A percentile compares a stretch with the other conserved stretches of the same genome.
phyloP scores from a whole-genome alignment of 2,113 vertebrate genomes.

The Benitochromis conjunctus region DNA sequence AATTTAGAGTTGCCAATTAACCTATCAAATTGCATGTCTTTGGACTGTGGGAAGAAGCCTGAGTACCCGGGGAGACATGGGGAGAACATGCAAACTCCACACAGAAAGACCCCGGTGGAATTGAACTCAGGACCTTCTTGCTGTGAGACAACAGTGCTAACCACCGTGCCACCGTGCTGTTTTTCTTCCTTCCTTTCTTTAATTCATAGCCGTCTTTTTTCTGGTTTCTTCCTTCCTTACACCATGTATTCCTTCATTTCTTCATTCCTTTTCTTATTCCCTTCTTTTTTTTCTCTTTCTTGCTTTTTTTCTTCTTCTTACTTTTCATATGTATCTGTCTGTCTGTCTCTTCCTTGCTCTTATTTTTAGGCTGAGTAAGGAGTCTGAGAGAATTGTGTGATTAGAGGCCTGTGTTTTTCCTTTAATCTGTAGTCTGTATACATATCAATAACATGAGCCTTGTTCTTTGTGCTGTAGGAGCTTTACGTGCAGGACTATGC shows the following conservation, averaged over 20 bases:
- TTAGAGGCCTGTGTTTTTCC: not conserved
- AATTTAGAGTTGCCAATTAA: too few species aligned
- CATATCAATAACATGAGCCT: not conserved
- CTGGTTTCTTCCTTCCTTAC: not conserved
- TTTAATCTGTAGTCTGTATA: not conserved
- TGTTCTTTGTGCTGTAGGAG: slow-evolving; percentile 72
- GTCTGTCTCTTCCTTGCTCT: not conserved
- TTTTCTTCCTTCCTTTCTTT: not conserved
- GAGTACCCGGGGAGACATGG: too few species aligned
- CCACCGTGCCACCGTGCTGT: too few species aligned
- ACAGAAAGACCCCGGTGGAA: too few species aligned
- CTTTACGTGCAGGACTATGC: slow-evolving; percentile 88
- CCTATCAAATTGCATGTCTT: too few species aligned
- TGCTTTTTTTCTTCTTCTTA: not conserved
- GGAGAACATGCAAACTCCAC: too few species aligned
- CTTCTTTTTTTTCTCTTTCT: too few species aligned
- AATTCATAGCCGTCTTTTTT: not conserved
- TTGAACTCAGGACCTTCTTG: too few species aligned
- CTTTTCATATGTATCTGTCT: not conserved
- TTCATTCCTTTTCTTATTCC: not conserved
- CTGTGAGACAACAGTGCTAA: too few species aligned
- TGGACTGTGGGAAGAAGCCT: too few species aligned
- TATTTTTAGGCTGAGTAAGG: not conserved
- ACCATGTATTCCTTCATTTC: not conserved
- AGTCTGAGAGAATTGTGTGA: not conserved